Base-by-base conservation (phyloP, 1,140 invertebrate species). In the Coptotermes formosanus region DNA sequence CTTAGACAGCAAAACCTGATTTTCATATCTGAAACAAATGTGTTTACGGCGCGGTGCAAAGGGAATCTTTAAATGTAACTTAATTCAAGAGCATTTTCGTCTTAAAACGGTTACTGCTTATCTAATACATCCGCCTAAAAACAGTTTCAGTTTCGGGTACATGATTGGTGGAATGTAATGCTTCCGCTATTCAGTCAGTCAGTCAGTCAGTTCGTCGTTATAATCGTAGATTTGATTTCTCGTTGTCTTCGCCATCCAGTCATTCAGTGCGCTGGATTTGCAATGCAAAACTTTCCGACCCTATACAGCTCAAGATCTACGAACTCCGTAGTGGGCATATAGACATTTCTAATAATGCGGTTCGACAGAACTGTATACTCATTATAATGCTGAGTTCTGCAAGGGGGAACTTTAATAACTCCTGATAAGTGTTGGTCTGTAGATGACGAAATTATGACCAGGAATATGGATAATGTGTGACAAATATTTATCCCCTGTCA, bases 361-460 rank as follows among this genome's bases (percentile, higher is more conserved):
- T 75, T 75, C 52, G n/a, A 75, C 30, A 75, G n/a, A 75, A 75
- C 25, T 75, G n/a, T 75, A 75, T n/a, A n/a, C 30, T 75, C 64
- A 75, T 30, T 75, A n/a, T 75, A 30, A 9, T 30, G 25, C 64
- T 75, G 25, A 25, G 30, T 25, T 30, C 25, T 14, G 16, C 9
- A 75, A 14, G 25, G 25, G n/a, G n/a, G n/a, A 75, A 25, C 4
- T 75, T 9, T 75, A 75, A 75, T 75, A 30, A 30, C 64, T 14
- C n/a, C 64, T 55, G 25, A 30, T 75, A 75, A 75, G 64, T n/a
- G 19, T 9, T 30, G 52, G 52, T 55, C 52, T 75, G 7, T 12
- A 55, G 64, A 25, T 75, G n/a, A 75, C 64, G 4, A 25, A 75
- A 30, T 30, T 30, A 30, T 75, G n/a, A 16, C 25, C 64, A 75